phyloP scores from a whole-genome alignment of 2,113 vertebrate genomes.

The Anguilla rostrata region DNA sequence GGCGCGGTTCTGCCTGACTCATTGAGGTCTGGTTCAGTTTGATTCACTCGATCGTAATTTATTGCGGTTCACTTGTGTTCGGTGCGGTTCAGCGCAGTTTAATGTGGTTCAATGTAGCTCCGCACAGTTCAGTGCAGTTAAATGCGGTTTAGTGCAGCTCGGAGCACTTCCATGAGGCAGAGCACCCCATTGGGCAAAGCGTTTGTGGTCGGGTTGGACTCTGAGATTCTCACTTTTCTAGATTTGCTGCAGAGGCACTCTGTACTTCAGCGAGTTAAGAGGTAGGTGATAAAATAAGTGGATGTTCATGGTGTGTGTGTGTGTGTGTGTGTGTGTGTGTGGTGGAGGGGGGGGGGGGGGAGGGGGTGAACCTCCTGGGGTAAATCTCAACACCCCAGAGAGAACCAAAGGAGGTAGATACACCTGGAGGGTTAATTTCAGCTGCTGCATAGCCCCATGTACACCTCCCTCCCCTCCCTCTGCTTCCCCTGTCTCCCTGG shows the following conservation, averaged over 20 bases:
- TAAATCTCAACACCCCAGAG: not conserved
- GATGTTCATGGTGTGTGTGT: not conserved
- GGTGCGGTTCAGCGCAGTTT: no score
- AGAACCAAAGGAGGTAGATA: constrained; percentile 32
- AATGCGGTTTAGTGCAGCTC: no score
- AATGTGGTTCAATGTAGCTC: not conserved
- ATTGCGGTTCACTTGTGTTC: not conserved
- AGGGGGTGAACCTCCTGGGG: not conserved
- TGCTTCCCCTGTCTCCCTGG: constrained; percentile 49
- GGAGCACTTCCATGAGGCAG: not conserved
- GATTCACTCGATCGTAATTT: no score
- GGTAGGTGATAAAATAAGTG: not conserved
- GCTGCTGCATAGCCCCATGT: constrained; percentile 23
- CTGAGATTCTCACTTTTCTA: not conserved
- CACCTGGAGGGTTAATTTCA: constrained; percentile 36
- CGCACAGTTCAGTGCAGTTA: not conserved
- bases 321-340: no score
- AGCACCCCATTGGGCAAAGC: not conserved
- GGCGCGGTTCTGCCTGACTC: no score
- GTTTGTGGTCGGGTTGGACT: not conserved
- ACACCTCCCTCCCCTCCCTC: constrained; percentile 30
- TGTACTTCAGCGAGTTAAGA: not conserved
- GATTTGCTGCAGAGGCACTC: not conserved
- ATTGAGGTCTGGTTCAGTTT: no score
- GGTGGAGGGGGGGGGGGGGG: not conserved